Evolutionary conservation across 2,113 vertebrate genomes (phyloP), one percentile per base, ranked within the genome.

Genomic region (Scalopus aquaticus): DNA sequence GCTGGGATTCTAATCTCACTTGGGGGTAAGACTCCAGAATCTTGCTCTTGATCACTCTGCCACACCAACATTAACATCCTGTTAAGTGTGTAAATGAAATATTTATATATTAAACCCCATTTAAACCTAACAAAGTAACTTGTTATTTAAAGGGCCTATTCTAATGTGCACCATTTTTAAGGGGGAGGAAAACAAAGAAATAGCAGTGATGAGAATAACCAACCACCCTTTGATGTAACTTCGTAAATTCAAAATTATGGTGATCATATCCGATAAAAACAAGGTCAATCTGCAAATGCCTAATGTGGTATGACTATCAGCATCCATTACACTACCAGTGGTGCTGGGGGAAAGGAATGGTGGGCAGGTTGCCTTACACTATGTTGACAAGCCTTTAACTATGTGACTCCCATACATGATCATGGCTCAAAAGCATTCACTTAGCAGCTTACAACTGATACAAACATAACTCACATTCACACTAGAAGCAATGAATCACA

Each of bases 41-140:
- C n/a, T 46, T 83, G 12, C 16, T 56, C 46, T 35, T 78, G 35
- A 60, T 92, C 44, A 80, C 12, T 84, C 60, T 84, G 64, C n/a
- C 51, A 54, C 26, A 73, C 39, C 13, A 91, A 92, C 24, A 62
- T 30, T n/a, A 91, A 72, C 9, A 82, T n/a, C 37, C 19, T 42
- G 35, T 78, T 87, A 69, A 42, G 70, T 78, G 39, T 91, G 42
- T 82, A 60, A 76, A 73, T 5, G 11, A n/a, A 70, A 62, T 85
- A 85, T 80, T 65, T 69, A 83, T 44, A 28, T 42, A 74, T 65
- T 62, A 88, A 92, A 82, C 30, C 44, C 16, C 35, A 91, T 32
- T 88, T 70, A 83, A 85, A 89, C 46, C 30, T 24, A 93, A n/a
- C 30, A 84, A 12, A 16, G 37, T 44, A 92, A 93, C 30, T 67